Evolutionary conservation across 2,888 invertebrate genomes (phyloP).

Genomic region (Cephus sareptanus): DNA sequence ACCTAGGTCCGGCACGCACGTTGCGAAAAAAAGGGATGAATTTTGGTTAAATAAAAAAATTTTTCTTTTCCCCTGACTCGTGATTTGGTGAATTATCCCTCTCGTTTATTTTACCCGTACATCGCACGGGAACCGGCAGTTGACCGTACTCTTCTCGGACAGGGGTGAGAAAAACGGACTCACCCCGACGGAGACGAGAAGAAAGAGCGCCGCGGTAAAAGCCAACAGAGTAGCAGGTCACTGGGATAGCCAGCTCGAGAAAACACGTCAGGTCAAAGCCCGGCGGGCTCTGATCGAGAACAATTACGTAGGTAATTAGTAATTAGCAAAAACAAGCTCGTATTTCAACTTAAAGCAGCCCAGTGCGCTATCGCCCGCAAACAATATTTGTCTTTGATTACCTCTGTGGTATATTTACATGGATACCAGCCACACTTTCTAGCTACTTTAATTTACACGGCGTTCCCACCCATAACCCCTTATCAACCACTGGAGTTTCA

Average conservation of each 20-base stretch:
- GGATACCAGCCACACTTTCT: neutral
- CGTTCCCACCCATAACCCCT: neutral
- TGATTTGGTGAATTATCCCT: neutral
- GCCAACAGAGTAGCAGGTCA: neutral
- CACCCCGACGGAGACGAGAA: neutral
- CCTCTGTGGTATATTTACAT: constrained; percentile 42
- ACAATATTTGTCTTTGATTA: constrained; percentile 56
- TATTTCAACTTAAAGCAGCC: constrained; percentile 38
- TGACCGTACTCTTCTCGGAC: neutral
- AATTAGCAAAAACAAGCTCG: constrained; percentile 46
- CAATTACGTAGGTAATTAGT: constrained; percentile 39
- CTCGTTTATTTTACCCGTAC: neutral
- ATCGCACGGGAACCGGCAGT: neutral
- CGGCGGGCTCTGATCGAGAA: neutral
- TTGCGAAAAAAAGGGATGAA: neutral
- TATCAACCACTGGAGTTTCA: neutral
- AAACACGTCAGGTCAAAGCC: neutral
- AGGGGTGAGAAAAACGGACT: neutral
- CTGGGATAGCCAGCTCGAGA: neutral
- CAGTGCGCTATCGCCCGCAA: constrained; percentile 25
- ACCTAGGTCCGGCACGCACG: neutral
- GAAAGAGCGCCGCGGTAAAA: neutral
- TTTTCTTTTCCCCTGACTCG: neutral
- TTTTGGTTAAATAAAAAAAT: neutral
- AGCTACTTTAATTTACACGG: neutral